Evolutionary conservation across 1,140 invertebrate genomes (phyloP).

Genomic region (Tenebrio molitor): DNA sequence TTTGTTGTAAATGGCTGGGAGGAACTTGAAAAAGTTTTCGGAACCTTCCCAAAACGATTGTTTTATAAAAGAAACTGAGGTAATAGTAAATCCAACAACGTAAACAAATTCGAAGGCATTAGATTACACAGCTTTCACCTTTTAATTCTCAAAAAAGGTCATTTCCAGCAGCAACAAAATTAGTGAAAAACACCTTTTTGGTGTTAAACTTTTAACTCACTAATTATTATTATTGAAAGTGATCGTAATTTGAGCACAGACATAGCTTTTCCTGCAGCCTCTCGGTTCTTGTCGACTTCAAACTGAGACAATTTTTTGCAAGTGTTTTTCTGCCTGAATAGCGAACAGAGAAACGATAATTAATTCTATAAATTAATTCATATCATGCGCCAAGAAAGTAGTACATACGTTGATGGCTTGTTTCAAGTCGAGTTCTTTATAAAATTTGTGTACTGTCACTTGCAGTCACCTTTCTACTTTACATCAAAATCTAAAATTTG

Average conservation of each 20-base stretch:
- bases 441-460: neutral
- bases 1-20: neutral
- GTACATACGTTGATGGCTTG: neutral
- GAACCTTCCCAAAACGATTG: slow-evolving; percentile 2
- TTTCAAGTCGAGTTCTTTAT: neutral
- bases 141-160: slow-evolving; percentile 1
- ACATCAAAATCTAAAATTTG: neutral
- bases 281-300: too few species aligned
- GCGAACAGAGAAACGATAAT: neutral
- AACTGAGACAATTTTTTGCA: neutral
- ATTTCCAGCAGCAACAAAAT: neutral
- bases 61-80: neutral
- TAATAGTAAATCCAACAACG: slow-evolving; percentile 9
- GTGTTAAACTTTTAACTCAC: neutral
- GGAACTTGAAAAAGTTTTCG: slow-evolving; percentile 13
- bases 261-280: too few species aligned
- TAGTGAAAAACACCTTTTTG: slow-evolving; percentile 17
- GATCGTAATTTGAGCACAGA: neutral
- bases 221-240: slow-evolving; percentile 16
- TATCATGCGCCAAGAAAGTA: slow-evolving; percentile 2
- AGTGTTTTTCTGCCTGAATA: neutral
- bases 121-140: slow-evolving; percentile 16
- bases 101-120: neutral
- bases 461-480: neutral
- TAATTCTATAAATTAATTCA: neutral